Conservation (phyloP, 2,888 invertebrate species). For the Sinotaia quadrata region DNA sequence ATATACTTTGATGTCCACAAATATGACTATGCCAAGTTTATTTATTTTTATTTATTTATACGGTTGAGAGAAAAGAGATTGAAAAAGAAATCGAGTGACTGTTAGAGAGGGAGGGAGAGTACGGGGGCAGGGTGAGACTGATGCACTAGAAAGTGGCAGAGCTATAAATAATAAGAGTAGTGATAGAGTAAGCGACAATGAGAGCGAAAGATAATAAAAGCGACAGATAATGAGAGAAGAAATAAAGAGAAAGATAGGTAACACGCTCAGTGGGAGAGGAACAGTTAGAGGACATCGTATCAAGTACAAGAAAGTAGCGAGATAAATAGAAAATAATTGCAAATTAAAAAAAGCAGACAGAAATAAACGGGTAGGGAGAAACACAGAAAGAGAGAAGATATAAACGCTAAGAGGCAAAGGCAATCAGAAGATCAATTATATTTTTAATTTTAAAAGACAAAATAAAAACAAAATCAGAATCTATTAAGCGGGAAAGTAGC, state of each 20-base stretch:
- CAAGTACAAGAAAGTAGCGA: background rate
- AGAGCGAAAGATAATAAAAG: background rate
- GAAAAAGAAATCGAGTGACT: background rate
- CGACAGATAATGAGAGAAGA: background rate
- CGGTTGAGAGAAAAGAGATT: background rate
- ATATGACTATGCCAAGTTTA: too few species aligned
- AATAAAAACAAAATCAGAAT: too few species aligned
- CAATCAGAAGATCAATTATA: background rate
- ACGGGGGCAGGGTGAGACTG: background rate
- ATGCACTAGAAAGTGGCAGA: background rate
- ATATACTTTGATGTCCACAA: too few species aligned
- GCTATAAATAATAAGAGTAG: background rate
- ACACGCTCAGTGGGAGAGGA: background rate
- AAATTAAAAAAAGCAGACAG: background rate
- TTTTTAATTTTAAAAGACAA: too few species aligned
- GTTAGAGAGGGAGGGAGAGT: background rate
- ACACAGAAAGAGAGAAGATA: constrained; percentile 7
- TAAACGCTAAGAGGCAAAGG: background rate
- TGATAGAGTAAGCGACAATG: background rate
- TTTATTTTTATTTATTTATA: too few species aligned
- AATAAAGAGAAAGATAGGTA: background rate
- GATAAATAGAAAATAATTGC: background rate
- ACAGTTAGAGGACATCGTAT: background rate
- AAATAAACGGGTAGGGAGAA: background rate
- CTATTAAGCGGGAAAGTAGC: too few species aligned